phyloP scores from a whole-genome alignment of 2,888 invertebrate species.

The Tinea pellionella region DNA sequence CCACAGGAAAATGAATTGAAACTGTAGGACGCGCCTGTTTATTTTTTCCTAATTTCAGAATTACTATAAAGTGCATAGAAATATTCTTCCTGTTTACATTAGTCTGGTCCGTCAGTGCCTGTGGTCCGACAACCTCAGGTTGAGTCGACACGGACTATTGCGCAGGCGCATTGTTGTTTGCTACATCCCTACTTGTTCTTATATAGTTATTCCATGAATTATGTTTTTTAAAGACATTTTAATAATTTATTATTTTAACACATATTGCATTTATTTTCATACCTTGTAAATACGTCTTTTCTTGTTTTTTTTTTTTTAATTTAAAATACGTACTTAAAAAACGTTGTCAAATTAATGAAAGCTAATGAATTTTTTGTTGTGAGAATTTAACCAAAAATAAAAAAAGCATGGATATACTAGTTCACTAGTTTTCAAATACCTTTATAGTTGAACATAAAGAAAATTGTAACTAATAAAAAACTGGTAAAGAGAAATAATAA shows the following conservation, averaged over 20 bases:
- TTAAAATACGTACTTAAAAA: too few relatives aligned
- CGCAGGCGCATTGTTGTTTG: background rate
- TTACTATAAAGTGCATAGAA: background rate
- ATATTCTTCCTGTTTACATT: background rate
- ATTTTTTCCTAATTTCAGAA: too few relatives aligned
- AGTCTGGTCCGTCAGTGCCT: background rate
- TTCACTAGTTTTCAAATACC: background rate
- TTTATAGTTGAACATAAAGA: background rate
- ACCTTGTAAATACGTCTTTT: too few relatives aligned
- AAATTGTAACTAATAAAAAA: constrained; percentile 5
- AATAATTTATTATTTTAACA: too few relatives aligned
- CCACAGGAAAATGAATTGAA: too few relatives aligned
- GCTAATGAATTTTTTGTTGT: too few relatives aligned
- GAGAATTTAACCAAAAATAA: too few relatives aligned
- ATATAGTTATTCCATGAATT: background rate
- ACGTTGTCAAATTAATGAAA: too few relatives aligned
- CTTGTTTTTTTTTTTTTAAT: too few relatives aligned
- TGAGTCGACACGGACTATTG: constrained; percentile 2
- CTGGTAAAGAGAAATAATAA: background rate
- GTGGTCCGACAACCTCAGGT: background rate
- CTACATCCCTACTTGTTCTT: background rate
- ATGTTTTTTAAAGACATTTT: background rate
- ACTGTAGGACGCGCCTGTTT: too few relatives aligned
- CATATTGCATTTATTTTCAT: too few relatives aligned
- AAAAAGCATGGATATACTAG: background rate